A percentile compares a stretch with the other conserved stretches of the same genome.
phyloP scores from a whole-genome alignment of 2,797 vertebrate genomes.

The Molossus molossus region DNA sequence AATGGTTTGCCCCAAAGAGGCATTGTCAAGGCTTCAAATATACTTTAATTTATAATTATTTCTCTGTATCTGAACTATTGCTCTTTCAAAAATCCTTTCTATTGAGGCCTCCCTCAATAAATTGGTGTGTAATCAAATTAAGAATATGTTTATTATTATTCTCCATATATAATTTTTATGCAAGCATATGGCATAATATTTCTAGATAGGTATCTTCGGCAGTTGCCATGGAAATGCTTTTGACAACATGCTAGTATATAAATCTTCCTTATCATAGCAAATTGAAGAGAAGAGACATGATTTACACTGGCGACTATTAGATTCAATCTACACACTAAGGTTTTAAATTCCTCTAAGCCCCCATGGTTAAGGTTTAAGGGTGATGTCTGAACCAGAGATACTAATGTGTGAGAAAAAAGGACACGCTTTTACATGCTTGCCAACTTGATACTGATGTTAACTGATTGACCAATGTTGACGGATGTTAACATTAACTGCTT shows the following conservation, averaged over 20 bases:
- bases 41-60: slow-evolving; percentile 48
- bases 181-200: not conserved
- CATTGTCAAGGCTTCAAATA: slow-evolving; percentile 7
- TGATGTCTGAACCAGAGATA: not conserved
- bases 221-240: slow-evolving; percentile 15
- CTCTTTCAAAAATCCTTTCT: not conserved
- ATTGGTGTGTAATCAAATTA: slow-evolving; percentile 19
- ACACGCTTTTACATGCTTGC: not conserved
- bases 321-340: not conserved
- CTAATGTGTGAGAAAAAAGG: not conserved
- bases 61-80: slow-evolving; percentile 47
- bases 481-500: slow-evolving; percentile 26
- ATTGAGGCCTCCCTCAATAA: not conserved
- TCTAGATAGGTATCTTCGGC: slow-evolving; percentile 32
- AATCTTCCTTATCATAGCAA: slow-evolving; percentile 20
- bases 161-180: slow-evolving; percentile 28
- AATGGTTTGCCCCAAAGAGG: slow-evolving; percentile 68
- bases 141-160: slow-evolving; percentile 48
- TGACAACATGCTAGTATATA: slow-evolving; percentile 14
- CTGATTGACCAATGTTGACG: not conserved
- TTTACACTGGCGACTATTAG: not conserved
- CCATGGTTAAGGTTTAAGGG: not conserved
- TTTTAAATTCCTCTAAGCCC: slow-evolving; percentile 39
- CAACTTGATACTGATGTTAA: not conserved
- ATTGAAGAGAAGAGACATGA: not conserved